These are phyloP conservation scores for Datnioides undecimradiatus DNA, from an alignment of 2,113 vertebrate species.

Conservation along the genomic window DNA sequence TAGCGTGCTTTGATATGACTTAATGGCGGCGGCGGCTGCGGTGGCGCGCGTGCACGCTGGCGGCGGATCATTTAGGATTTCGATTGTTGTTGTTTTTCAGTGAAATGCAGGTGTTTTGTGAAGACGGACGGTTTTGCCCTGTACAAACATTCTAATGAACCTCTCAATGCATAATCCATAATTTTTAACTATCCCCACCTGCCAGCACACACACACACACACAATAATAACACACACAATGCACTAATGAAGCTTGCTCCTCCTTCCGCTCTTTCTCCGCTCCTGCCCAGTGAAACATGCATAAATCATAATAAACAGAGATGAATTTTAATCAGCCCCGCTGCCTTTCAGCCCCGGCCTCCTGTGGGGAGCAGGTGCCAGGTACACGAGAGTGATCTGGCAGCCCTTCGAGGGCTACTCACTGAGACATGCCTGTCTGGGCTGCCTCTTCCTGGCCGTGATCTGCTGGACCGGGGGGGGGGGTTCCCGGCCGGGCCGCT, in stretches of 20 bases:
- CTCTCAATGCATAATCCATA: constrained; percentile 77
- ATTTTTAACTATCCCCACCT: constrained; percentile 78
- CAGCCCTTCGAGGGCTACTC: constrained; percentile 61
- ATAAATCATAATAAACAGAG: constrained; percentile 84
- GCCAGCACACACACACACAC: constrained; percentile 67
- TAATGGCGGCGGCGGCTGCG: constrained; percentile 59
- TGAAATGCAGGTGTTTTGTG: constrained; percentile 77
- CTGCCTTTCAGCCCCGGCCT: constrained; percentile 68
- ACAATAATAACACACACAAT: constrained; percentile 48
- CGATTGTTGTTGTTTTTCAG: constrained; percentile 68
- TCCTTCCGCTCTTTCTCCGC: constrained; percentile 59
- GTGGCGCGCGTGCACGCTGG: no score
- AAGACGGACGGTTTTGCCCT: constrained; percentile 69
- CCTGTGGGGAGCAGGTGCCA: constrained; percentile 71
- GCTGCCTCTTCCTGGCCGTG: constrained; percentile 43
- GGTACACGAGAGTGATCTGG: constrained; percentile 65
- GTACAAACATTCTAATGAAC: constrained; percentile 80
- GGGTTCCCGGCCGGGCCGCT: background rate
- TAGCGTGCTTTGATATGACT: constrained; percentile 68
- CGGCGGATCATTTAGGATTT: constrained; percentile 58
- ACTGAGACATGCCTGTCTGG: constrained; percentile 66
- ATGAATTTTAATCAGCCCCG: constrained; percentile 82
- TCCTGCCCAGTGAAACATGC: constrained; percentile 79
- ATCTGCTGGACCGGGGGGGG: constrained; percentile 55
- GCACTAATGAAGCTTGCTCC: constrained; percentile 83